Evolutionary conservation across 1,140 invertebrate species (phyloP).

Genomic region (Ladona fulva): DNA sequence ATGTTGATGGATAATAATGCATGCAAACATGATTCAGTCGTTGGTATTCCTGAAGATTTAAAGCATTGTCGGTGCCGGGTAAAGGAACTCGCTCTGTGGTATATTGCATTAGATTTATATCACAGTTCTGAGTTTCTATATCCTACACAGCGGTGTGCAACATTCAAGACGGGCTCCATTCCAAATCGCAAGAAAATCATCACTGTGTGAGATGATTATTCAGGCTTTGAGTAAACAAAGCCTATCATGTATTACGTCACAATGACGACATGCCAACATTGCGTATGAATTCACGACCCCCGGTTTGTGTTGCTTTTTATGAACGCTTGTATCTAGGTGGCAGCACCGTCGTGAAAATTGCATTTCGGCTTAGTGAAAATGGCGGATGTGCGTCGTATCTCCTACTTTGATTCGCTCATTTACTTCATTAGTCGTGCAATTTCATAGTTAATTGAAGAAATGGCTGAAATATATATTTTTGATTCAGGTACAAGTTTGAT

Average conservation of each 20-base stretch:
- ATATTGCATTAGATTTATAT: neutral
- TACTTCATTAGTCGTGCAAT: neutral
- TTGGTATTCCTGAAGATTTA: no score
- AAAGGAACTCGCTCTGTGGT: slow-evolving; percentile 16
- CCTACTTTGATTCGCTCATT: neutral
- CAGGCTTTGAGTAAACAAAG: no score
- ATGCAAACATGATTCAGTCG: no score
- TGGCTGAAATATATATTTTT: neutral
- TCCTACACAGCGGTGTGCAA: neutral
- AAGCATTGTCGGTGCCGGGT: neutral
- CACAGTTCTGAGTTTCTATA: slow-evolving; percentile 17
- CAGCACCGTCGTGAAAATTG: neutral
- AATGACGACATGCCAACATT: no score
- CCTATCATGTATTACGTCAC: no score
- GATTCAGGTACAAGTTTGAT: neutral
- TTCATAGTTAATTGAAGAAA: neutral
- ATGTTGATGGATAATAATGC: no score
- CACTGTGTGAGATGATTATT: no score
- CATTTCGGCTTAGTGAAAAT: slow-evolving; percentile 9
- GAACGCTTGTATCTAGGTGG: neutral
- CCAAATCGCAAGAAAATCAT: no score
- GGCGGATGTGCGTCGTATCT: slow-evolving; percentile 1
- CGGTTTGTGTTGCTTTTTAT: no score
- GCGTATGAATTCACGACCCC: no score
- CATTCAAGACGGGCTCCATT: no score